Base-by-base conservation (phyloP, 2,888 invertebrate genomes). In the Hyposoter didymator region DNA sequence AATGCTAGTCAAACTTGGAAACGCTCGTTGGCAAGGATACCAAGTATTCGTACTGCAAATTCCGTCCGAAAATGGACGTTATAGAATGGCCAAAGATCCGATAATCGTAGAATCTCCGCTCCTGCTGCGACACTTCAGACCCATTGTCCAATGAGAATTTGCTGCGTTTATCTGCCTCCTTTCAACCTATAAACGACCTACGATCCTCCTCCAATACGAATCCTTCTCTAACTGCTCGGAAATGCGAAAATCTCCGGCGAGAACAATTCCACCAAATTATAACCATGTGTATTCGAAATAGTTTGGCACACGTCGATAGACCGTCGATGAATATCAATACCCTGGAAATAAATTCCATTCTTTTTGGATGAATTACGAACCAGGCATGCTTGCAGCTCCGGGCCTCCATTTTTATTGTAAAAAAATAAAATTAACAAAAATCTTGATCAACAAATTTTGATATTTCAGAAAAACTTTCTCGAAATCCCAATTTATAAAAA, bases 1-100 rank as follows among this genome's bases (percentile, higher is more conserved):
- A 76, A 80, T 79, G 62, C 67, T 69, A 72, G 73, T 80, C 78
- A 78, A 83, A 85, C 73, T 85, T 83, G 39, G 59, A 17, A 73
- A 49, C 62, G 67, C 64, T 85, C 67, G 76, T 69, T 69, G 49
- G 74, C 59, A 67, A 67, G 67, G 32, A 22, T 28, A 67, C 73
- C 49, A 67, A 78, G 76, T 78, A 78, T 80, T 80, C 70, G n/a
- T 62, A 32, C 49, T 73, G 67, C 62, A 67, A 83, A 80, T 85
- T 76, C 80, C 67, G 32, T 47, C 17, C 7, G 59, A 73, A 73
- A 80, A 85, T 83, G 73, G 62, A 82, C 74, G 75, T n/a, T 66
- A 35, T 32, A 49, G 39, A 67, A 47, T n/a, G n/a, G 39, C 45
- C 35, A 43, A 76, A 80, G 62, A 67, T 73, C 49, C 39, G 62